These are phyloP conservation scores for Heptranchias perlo DNA, from an alignment of 2,113 vertebrate genomes.

Conservation along the genomic window DNA sequence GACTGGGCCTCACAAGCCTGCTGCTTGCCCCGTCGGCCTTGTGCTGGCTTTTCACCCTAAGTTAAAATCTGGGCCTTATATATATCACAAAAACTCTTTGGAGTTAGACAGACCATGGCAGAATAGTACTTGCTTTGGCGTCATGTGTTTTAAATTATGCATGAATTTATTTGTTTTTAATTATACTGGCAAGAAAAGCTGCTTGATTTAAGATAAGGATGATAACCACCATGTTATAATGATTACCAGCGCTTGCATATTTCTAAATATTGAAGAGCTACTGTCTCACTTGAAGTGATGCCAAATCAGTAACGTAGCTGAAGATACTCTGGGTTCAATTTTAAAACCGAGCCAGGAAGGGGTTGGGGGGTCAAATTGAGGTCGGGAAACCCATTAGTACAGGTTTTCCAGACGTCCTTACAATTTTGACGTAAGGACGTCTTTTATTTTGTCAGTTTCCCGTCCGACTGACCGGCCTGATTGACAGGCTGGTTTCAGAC, in stretches of 20 bases:
- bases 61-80: background rate
- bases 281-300: conserved; percentile 16
- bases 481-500: too few species aligned
- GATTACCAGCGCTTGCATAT: background rate
- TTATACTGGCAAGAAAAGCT: background rate
- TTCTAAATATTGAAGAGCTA: background rate
- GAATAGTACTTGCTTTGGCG: background rate
- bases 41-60: background rate
- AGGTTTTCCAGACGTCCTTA: too few species aligned
- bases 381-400: too few species aligned
- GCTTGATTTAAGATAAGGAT: conserved; percentile 13
- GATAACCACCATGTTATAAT: too few species aligned
- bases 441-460: too few species aligned
- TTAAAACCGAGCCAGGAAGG: too few species aligned
- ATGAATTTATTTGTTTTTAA: background rate
- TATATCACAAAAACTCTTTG: background rate
- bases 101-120: background rate
- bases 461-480: too few species aligned
- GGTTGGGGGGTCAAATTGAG: too few species aligned
- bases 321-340: too few species aligned
- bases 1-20: background rate
- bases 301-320: background rate
- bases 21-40: background rate
- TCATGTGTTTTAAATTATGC: background rate
- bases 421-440: too few species aligned